Base-by-base conservation (phyloP, 1,140 invertebrate species). In the Diorhabda sublineata region DNA sequence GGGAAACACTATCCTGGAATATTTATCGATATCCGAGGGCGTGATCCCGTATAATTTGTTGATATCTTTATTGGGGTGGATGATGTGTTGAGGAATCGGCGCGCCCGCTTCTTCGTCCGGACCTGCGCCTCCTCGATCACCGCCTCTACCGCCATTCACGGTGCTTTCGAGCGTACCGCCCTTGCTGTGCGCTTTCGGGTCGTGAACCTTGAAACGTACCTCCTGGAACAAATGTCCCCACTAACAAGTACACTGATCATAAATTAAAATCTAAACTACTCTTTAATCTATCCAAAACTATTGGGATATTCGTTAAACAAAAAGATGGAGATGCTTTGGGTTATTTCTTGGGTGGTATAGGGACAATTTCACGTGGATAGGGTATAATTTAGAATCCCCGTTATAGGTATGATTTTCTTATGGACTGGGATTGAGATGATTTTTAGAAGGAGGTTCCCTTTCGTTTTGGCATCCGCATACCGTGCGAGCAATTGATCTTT, bases 11-110 rank as follows among this genome's bases (percentile, higher is more conserved):
- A 97, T 96, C 77, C 95, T 88, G 47, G 93, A 96, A 80, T 97
- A 97, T 84, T 97, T 98, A 87, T 98, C 95, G 82, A 98, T 97
- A 86, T 96, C 95, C 78, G 93, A 95, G 60, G 95, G 93, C 71
- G 94, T 96, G 68, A 94, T 93, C 77, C 95, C 92, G 78, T 92
- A 90, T 74, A 95, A 85, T 82, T 94, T 94, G 85, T 92, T 94
- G 82, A 94, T 90, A 79, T 93, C 91, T 84, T 91, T 82, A 64
- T 75, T 78, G 67, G 78, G 91, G 90, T 84, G 90, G 73, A 92
- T 85, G 70, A 92, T 87, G 80, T 92, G 91, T 74, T 87, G 87
- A 42, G 89, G 89, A 26, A 89, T 87, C 5, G 91, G 87, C 47
- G 87, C 86, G 60, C 89, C 85, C 63, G 84, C 85, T 71, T 89